Evolutionary conservation across 2,888 invertebrate genomes (phyloP).

Genomic region (Galeopsomyia nigrocyanea): DNA sequence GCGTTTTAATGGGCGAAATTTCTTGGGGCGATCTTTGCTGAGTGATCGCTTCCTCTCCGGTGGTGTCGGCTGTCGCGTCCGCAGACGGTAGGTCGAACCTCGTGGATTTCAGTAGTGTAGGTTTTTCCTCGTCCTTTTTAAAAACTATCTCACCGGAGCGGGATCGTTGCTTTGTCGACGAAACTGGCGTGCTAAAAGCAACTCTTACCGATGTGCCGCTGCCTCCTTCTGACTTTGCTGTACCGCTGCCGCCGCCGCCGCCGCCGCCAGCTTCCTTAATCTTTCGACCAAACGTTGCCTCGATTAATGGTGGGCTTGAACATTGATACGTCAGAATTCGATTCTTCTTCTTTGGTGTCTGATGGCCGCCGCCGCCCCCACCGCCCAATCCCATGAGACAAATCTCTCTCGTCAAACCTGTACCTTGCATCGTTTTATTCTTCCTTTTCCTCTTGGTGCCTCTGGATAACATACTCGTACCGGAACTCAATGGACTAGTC

Average conservation of each 20-base stretch:
- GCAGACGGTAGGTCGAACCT: constrained; percentile 74
- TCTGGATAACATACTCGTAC: constrained; percentile 51
- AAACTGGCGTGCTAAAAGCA: constrained; percentile 86
- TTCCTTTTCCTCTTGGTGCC: constrained; percentile 63
- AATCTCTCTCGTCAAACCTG: constrained; percentile 81
- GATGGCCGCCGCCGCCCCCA: constrained; percentile 74
- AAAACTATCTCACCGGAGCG: constrained; percentile 48
- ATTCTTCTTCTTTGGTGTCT: constrained; percentile 74
- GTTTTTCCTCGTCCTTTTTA: constrained; percentile 54
- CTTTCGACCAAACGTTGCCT: constrained; percentile 41
- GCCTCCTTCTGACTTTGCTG: constrained; percentile 50
- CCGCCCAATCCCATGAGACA: constrained; percentile 75
- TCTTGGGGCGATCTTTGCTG: constrained; percentile 64
- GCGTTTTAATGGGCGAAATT: constrained; percentile 73
- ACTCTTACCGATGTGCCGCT: constrained; percentile 70
- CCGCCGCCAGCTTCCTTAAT: constrained; percentile 42
- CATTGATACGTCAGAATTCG: constrained; percentile 69
- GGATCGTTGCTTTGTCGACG: constrained; percentile 64
- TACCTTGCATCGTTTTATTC: constrained; percentile 54
- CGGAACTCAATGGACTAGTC: constrained; percentile 64
- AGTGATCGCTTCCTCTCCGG: constrained; percentile 10
- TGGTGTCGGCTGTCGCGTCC: constrained; percentile 22
- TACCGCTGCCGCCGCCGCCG: no score
- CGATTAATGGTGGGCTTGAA: constrained; percentile 65
- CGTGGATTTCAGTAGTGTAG: constrained; percentile 71